Conservation (phyloP, 2,888 invertebrate genomes). For the Oligia strigilis region DNA sequence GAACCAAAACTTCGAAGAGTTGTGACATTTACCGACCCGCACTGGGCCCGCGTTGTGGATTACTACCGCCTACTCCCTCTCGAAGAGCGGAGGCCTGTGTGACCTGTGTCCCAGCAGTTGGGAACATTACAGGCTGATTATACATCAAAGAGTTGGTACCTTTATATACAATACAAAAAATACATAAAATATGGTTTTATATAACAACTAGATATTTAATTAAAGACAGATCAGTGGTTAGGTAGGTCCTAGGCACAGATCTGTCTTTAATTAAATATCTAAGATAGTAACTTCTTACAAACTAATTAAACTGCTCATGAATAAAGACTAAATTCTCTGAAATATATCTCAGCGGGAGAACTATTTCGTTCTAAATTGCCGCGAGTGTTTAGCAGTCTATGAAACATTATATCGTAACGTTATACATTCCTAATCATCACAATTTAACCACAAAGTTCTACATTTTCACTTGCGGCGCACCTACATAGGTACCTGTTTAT, state of each 20-base stretch:
- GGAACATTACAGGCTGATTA: too few species aligned
- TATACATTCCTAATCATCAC: conserved; percentile 78
- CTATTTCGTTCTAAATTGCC: conserved; percentile 64
- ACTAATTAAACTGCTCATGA: conserved; percentile 15
- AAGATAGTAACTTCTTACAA: not conserved
- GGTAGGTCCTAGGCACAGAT: not conserved
- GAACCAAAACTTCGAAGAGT: not conserved
- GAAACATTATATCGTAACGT: conserved; percentile 71
- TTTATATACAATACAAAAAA: not conserved
- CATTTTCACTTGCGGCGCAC: conserved; percentile 69
- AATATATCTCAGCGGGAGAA: conserved; percentile 60
- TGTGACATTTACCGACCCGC: not conserved
- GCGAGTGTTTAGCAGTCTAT: conserved; percentile 67
- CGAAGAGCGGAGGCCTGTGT: not conserved
- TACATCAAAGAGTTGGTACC: not conserved
- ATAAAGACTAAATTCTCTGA: conserved; percentile 39
- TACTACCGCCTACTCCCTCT: not conserved
- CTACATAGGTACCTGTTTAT: conserved; percentile 62
- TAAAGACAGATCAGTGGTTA: too few species aligned
- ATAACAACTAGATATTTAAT: not conserved
- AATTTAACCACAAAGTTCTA: conserved; percentile 78
- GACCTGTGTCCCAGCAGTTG: too few species aligned
- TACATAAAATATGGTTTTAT: not conserved
- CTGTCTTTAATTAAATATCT: not conserved
- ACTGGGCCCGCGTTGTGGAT: not conserved